A percentile compares a stretch with the other conserved stretches of the same genome.
These are phyloP conservation scores for Thereuonema tuberculata DNA, from an alignment of 1,140 invertebrate genomes.

Conservation along the genomic window DNA sequence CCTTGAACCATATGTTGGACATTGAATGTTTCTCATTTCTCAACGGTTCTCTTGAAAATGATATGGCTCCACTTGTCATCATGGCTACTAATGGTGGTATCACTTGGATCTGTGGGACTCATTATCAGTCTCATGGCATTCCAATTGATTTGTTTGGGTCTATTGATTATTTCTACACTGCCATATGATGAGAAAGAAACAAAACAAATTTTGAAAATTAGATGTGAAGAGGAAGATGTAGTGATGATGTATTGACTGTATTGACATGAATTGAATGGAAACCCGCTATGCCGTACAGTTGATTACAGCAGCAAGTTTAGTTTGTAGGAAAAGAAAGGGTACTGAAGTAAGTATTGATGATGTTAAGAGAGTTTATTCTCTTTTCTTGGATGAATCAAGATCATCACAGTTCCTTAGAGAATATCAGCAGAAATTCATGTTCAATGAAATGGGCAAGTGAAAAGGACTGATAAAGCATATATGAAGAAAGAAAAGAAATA, in stretches of 20 bases:
- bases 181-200: constrained; percentile 82
- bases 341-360: constrained; percentile 63
- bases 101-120: constrained; percentile 87
- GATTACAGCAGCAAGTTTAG: constrained; percentile 86
- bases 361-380: constrained; percentile 82
- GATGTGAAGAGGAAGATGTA: constrained; percentile 95
- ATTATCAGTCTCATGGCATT: constrained; percentile 86
- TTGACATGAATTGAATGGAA: constrained; percentile 83
- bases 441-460: constrained; percentile 38
- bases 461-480: too few species aligned
- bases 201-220: constrained; percentile 81
- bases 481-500: too few species aligned
- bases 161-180: constrained; percentile 84
- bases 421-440: constrained; percentile 93
- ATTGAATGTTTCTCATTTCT: constrained; percentile 98
- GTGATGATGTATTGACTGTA: constrained; percentile 75
- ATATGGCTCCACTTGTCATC: constrained; percentile 93
- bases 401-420: constrained; percentile 88
- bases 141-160: constrained; percentile 92
- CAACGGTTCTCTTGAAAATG: constrained; percentile 89
- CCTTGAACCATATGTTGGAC: constrained; percentile 99
- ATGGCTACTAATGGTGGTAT: constrained; percentile 99
- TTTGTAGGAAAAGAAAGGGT: constrained; percentile 62
- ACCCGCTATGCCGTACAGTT: constrained; percentile 96
- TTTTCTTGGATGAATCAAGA: constrained; percentile 87